Conservation (phyloP, 2,888 invertebrate genomes). For the Limnephilus lunatus region DNA sequence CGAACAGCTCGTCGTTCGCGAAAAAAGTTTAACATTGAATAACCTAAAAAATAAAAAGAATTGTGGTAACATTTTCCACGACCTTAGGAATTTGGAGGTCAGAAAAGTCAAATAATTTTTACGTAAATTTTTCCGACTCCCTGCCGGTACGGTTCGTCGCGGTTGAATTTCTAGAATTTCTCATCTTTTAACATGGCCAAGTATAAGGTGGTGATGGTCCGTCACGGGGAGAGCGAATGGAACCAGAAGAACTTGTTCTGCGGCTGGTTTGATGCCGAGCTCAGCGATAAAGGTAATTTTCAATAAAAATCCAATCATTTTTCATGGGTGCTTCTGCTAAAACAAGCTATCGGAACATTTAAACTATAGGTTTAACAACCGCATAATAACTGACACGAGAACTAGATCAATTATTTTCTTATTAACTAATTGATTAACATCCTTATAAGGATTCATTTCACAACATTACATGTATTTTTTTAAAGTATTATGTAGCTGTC, state of each 20-base stretch:
- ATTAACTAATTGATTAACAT: background rate
- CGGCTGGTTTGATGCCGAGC: constrained; percentile 85
- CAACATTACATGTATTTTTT: background rate
- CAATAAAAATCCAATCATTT: background rate
- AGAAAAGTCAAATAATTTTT: constrained; percentile 58
- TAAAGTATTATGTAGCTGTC: background rate
- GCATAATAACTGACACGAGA: background rate
- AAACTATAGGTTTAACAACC: background rate
- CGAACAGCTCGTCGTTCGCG: background rate
- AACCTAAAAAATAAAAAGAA: background rate
- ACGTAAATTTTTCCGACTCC: constrained; percentile 33
- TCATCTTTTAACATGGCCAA: constrained; percentile 68
- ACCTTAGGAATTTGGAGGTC: constrained; percentile 64
- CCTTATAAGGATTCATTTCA: background rate
- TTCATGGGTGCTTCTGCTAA: background rate
- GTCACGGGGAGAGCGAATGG: constrained; percentile 87
- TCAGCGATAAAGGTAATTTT: constrained; percentile 81
- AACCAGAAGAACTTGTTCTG: constrained; percentile 85
- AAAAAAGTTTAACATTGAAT: background rate
- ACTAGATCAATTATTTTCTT: background rate
- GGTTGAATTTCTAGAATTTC: background rate
- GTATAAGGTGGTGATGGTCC: constrained; percentile 84
- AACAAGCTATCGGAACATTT: background rate
- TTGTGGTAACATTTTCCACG: background rate
- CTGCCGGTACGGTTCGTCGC: background rate